Conservation (phyloP, 64 coral and sea anemone genomes). For the Catalaphyllia jardinei region DNA sequence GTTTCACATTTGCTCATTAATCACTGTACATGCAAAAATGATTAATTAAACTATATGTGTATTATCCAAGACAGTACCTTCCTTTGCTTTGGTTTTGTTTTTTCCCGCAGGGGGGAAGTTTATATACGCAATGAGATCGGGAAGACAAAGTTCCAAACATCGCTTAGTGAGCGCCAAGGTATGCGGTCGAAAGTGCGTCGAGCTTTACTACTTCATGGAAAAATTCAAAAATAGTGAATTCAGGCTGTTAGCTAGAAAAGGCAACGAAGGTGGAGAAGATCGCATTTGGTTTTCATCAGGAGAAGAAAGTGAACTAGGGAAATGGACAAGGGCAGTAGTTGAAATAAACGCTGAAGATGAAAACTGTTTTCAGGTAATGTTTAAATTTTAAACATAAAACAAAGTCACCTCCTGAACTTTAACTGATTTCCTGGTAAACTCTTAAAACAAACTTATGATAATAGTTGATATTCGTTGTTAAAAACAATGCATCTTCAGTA, state of each 20-base stretch:
- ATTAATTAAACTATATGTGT: not conserved
- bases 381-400: not conserved
- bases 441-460: no score
- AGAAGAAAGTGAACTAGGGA: not conserved
- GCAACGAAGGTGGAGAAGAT: not conserved
- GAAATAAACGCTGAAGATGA: not conserved
- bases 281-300: not conserved
- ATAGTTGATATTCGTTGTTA: no score
- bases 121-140: not conserved
- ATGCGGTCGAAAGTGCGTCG: conserved; percentile 24
- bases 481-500: no score
- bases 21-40: not conserved
- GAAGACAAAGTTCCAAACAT: not conserved
- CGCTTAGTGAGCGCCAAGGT: not conserved
- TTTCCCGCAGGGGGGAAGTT: not conserved
- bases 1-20: no score
- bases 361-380: not conserved
- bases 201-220: conserved; percentile 9
- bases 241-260: not conserved
- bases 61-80: not conserved
- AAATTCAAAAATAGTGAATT: conserved; percentile 1
- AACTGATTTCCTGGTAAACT: no score
- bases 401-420: no score
- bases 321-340: conserved; percentile 11
- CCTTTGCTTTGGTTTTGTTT: not conserved